Conservation (phyloP, 2,113 vertebrate species). For the Artemisiospiza belli region DNA sequence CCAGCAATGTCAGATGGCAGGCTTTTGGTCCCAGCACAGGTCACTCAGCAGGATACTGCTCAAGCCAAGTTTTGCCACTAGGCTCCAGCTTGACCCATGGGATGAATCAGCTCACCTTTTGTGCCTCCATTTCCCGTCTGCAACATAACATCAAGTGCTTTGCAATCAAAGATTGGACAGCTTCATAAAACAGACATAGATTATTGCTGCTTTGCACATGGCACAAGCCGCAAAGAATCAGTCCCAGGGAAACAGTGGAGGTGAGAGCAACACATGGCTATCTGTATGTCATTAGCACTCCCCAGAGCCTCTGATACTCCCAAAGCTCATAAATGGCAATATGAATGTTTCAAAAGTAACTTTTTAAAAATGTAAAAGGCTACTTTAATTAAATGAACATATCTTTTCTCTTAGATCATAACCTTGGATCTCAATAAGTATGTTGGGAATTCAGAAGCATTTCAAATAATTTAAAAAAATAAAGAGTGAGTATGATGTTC, state of each 20-base stretch:
- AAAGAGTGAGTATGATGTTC: neutral
- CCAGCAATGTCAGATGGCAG: neutral
- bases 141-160: neutral
- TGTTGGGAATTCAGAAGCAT: slow-evolving; percentile 48
- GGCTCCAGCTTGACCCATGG: neutral
- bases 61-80: neutral
- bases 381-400: slow-evolving; percentile 61
- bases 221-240: neutral
- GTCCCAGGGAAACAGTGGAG: neutral
- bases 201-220: neutral
- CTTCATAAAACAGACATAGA: neutral
- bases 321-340: slow-evolving; percentile 45
- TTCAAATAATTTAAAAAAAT: slow-evolving; percentile 11
- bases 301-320: slow-evolving; percentile 6
- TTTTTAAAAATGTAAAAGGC: neutral
- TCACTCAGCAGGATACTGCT: neutral
- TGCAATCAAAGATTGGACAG: neutral
- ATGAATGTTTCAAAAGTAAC: slow-evolving; percentile 6
- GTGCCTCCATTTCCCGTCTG: neutral
- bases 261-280: slow-evolving; percentile 47
- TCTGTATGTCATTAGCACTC: slow-evolving; percentile 24
- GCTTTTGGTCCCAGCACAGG: neutral
- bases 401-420: slow-evolving; percentile 52
- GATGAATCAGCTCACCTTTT: neutral
- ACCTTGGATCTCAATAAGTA: slow-evolving; percentile 14